phyloP scores from a whole-genome alignment of 2,113 vertebrate genomes.

The Diadophis punctatus region DNA sequence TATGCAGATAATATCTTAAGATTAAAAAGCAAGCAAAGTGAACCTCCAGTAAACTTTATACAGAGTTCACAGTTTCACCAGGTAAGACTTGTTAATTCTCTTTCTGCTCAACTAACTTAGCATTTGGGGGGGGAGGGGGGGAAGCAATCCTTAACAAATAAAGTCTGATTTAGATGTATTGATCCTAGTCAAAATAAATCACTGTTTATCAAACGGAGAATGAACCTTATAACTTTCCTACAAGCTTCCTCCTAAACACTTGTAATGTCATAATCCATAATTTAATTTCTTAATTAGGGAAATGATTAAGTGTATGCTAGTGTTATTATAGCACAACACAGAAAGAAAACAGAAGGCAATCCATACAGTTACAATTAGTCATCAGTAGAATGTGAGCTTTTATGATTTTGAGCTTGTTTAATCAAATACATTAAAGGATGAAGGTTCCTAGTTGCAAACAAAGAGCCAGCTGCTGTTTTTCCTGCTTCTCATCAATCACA shows the following conservation, averaged over 20 bases:
- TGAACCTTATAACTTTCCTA: background rate
- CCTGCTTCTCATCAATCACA: background rate
- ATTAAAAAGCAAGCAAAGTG: conserved; percentile 96
- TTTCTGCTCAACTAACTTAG: background rate
- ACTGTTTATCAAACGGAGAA: background rate
- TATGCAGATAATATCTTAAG: conserved; percentile 92
- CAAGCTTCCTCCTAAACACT: background rate
- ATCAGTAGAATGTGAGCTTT: background rate
- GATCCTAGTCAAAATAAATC: background rate
- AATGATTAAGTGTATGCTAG: background rate
- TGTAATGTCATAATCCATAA: background rate
- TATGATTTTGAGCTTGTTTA: background rate
- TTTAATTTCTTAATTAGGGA: background rate
- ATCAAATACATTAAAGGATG: background rate
- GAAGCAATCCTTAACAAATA: background rate
- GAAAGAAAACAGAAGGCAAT: background rate
- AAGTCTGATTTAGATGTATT: background rate
- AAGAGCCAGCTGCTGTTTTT: background rate
- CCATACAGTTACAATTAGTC: background rate
- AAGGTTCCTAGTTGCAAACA: background rate
- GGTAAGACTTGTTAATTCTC: conserved; percentile 64
- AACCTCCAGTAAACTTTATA: conserved; percentile 94
- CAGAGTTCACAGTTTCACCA: conserved; percentile 92
- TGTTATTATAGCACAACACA: background rate
- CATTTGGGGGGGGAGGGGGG: background rate